phyloP scores from a whole-genome alignment of 2,797 vertebrate species.

The Coendou prehensilis region DNA sequence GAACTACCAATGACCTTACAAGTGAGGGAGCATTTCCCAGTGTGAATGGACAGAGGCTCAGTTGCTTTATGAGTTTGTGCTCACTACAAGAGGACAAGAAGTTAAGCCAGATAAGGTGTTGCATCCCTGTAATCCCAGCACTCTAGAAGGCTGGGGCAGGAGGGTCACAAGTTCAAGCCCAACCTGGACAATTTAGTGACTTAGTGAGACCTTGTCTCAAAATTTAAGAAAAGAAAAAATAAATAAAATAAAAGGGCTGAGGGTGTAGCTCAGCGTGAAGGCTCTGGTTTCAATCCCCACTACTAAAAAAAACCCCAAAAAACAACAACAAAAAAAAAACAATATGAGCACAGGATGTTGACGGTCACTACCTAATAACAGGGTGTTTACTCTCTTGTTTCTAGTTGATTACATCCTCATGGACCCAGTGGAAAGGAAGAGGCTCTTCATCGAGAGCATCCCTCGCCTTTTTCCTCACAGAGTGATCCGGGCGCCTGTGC shows the following conservation, averaged over 20 bases:
- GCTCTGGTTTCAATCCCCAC: neutral
- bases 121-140: neutral
- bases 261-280: neutral
- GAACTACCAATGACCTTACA: neutral
- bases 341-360: too few species aligned
- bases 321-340: neutral
- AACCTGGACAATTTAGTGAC: neutral
- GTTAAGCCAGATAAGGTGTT: neutral
- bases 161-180: neutral
- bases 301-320: neutral
- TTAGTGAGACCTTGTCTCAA: neutral
- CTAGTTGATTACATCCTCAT: constrained; percentile 96
- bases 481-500: constrained; percentile 93
- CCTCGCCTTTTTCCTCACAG: constrained; percentile 91
- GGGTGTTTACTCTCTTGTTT: constrained; percentile 39
- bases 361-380: neutral
- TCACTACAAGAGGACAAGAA: neutral
- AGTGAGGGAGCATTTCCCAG: neutral
- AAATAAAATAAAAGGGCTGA: neutral
- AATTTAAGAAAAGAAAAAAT: neutral
- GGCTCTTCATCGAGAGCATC: constrained; percentile 91
- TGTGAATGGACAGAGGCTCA: neutral
- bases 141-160: neutral
- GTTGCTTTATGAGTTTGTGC: neutral
- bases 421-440: constrained; percentile 92